A percentile compares a stretch with the other conserved stretches of the same genome.
phyloP scores from a whole-genome alignment of 2,888 invertebrate genomes.

The Notocelia uddmanniana region DNA sequence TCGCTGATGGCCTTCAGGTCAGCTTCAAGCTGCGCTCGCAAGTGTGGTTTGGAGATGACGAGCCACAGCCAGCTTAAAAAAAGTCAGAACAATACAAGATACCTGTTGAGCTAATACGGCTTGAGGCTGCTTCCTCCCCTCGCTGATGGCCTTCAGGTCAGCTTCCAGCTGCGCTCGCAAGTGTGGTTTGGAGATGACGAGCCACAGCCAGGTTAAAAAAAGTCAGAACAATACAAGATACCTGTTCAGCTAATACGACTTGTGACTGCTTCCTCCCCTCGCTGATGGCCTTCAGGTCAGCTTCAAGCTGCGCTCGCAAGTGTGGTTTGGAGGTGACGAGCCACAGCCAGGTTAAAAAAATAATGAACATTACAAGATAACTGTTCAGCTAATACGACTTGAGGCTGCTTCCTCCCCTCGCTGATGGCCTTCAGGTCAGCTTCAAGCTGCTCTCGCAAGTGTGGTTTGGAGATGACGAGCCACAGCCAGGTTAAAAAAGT shows the following conservation, averaged over 20 bases:
- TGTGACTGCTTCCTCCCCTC: constrained; percentile 91
- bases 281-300: constrained; percentile 94
- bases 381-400: too few species aligned
- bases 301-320: constrained; percentile 95
- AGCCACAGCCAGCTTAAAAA: too few species aligned
- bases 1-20: constrained; percentile 95
- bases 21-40: constrained; percentile 96
- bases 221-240: too few species aligned
- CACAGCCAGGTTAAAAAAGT: too few species aligned
- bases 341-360: too few species aligned
- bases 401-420: constrained; percentile 91
- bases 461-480: too few species aligned
- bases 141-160: constrained; percentile 94
- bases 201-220: too few species aligned
- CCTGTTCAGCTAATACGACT: constrained; percentile 91
- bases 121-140: constrained; percentile 91
- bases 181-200: constrained; percentile 95
- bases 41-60: constrained; percentile 95
- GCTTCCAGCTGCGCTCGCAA: constrained; percentile 96
- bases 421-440: too few species aligned
- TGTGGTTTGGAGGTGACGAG: constrained; percentile 96
- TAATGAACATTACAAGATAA: too few species aligned
- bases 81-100: too few species aligned
- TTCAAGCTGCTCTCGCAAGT: too few species aligned
- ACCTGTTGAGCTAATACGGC: constrained; percentile 92